phyloP scores from a whole-genome alignment of 1,140 invertebrate species.

The Monochamus saltuarius region DNA sequence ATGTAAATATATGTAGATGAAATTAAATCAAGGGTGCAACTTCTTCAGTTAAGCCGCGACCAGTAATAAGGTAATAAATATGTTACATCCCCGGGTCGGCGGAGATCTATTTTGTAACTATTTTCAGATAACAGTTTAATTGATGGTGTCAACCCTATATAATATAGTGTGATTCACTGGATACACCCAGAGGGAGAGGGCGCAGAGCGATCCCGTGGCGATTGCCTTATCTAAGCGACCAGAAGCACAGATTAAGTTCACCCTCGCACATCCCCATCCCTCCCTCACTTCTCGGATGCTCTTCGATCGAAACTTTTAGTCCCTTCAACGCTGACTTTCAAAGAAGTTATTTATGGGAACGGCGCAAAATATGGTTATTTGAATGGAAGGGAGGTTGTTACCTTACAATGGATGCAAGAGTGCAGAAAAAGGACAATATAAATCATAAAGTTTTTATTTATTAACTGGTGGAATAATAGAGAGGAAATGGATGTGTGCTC shows the following conservation, averaged over 20 bases:
- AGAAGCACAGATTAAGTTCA: constrained; percentile 51
- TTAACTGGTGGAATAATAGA: too few relatives aligned
- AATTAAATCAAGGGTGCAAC: too few relatives aligned
- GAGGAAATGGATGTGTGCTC: too few relatives aligned
- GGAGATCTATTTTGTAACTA: constrained; percentile 45
- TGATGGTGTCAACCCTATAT: constrained; percentile 50
- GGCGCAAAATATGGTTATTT: too few relatives aligned
- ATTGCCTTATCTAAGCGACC: constrained; percentile 53
- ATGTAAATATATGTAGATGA: too few relatives aligned
- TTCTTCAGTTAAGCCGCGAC: too few relatives aligned
- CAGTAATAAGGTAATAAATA: too few relatives aligned
- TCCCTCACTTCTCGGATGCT: constrained; percentile 1
- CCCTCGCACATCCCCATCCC: constrained; percentile 27
- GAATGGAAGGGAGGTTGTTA: too few relatives aligned
- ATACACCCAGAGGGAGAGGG: constrained; percentile 32
- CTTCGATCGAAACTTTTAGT: constrained; percentile 1
- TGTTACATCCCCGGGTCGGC: not conserved
- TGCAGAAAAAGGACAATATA: too few relatives aligned
- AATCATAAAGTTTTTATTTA: too few relatives aligned
- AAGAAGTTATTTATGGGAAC: too few relatives aligned
- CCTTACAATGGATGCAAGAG: too few relatives aligned
- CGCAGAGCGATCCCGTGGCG: constrained; percentile 42
- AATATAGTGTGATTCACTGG: constrained; percentile 47
- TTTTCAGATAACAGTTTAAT: constrained; percentile 50
- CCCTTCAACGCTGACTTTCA: constrained; percentile 3